phyloP scores from a whole-genome alignment of 2,888 invertebrate genomes.

The Drosophila paramelanica region DNA sequence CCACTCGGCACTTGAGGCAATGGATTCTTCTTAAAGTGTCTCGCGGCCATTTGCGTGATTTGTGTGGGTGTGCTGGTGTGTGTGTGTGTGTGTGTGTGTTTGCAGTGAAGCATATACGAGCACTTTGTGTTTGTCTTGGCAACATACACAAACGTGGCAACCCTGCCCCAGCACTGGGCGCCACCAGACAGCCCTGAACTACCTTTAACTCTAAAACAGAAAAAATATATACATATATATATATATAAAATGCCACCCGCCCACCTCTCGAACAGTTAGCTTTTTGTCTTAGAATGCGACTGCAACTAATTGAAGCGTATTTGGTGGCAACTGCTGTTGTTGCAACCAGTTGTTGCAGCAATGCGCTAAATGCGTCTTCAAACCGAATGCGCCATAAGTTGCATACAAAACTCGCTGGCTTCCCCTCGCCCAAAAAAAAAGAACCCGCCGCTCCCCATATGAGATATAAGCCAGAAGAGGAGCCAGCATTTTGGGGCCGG shows the following conservation, averaged over 20 bases:
- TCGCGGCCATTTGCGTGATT: slow-evolving; percentile 83
- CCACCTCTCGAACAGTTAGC: background rate
- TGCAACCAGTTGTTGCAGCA: slow-evolving; percentile 41
- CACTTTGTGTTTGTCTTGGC: slow-evolving; percentile 75
- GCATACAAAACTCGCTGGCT: slow-evolving; percentile 36
- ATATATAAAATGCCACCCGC: background rate
- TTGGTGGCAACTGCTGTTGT: slow-evolving; percentile 27
- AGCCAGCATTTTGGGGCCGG: slow-evolving; percentile 19
- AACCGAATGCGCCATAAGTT: slow-evolving; percentile 27
- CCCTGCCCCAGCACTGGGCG: slow-evolving; percentile 12
- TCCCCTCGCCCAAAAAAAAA: too few species aligned
- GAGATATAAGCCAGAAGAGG: slow-evolving; percentile 5
- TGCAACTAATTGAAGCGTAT: slow-evolving; percentile 43
- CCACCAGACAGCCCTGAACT: slow-evolving; percentile 21
- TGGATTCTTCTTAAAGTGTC: slow-evolving; percentile 84
- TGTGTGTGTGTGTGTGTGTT: slow-evolving; percentile 46
- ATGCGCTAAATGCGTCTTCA: slow-evolving; percentile 32
- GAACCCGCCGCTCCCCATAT: slow-evolving; percentile 1
- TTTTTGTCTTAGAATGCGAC: slow-evolving; percentile 28
- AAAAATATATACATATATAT: background rate
- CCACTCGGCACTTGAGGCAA: slow-evolving; percentile 70
- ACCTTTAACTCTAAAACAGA: slow-evolving; percentile 6
- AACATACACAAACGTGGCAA: slow-evolving; percentile 67
- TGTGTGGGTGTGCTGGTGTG: slow-evolving; percentile 52
- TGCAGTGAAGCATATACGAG: slow-evolving; percentile 56